phyloP scores from a whole-genome alignment of 2,113 vertebrate species.

The Sceloporus tristichus region DNA sequence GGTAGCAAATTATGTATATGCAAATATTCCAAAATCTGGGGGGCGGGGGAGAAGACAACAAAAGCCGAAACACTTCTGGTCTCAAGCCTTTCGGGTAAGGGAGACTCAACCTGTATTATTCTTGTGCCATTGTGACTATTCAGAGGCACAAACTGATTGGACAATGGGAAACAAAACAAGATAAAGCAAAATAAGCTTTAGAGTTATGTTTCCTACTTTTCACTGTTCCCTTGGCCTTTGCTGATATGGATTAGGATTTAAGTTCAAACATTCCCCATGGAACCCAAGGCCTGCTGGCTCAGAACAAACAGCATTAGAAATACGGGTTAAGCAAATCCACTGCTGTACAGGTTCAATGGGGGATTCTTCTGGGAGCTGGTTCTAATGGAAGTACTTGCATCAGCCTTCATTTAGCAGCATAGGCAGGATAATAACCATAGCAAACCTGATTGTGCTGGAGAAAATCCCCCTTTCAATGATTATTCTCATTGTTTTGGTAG shows the following conservation, averaged over 20 bases:
- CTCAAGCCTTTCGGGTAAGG: too few relatives aligned
- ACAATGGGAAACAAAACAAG: conserved; percentile 49
- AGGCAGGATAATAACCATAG: conserved; percentile 17
- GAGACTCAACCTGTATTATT: not conserved
- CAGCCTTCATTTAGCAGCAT: not conserved
- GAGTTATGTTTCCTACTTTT: conserved; percentile 14
- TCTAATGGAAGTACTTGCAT: not conserved
- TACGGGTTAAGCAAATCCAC: conserved; percentile 42
- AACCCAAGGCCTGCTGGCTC: conserved; percentile 47
- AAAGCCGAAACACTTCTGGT: too few relatives aligned
- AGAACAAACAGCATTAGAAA: conserved; percentile 54
- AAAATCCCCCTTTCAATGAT: not conserved
- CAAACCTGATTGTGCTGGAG: not conserved
- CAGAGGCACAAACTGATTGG: conserved; percentile 51
- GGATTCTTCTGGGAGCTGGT: conserved; percentile 2
- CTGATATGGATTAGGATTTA: conserved; percentile 50
- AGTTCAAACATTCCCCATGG: conserved; percentile 55
- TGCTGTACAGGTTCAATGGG: conserved; percentile 31
- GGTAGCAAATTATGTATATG: too few relatives aligned
- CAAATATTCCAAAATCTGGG: too few relatives aligned
- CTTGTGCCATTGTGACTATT: conserved; percentile 36
- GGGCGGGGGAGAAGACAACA: too few relatives aligned
- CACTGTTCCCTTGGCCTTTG: conserved; percentile 16
- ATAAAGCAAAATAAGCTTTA: conserved; percentile 53
- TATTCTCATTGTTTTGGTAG: not conserved